Evolutionary conservation across 2,797 vertebrate genomes (phyloP).

Genomic region (Austrolebias charrua): DNA sequence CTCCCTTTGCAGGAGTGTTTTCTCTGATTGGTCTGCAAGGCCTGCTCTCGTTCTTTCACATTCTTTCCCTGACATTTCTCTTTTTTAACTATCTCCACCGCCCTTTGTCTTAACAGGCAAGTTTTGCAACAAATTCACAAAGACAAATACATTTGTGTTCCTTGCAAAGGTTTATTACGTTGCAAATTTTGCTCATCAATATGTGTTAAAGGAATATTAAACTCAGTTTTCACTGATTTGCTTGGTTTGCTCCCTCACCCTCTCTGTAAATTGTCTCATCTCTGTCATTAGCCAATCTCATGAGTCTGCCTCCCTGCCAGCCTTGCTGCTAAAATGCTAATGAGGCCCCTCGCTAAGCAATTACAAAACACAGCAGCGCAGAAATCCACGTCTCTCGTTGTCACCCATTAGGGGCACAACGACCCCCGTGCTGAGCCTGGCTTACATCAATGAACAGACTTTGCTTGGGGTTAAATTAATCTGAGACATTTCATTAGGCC

Average conservation of each 20-base stretch:
- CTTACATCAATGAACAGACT: slow-evolving; percentile 38
- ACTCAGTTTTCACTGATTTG: slow-evolving; percentile 17
- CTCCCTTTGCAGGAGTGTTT: slow-evolving; percentile 36
- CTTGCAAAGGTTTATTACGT: slow-evolving; percentile 13
- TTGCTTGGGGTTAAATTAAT: slow-evolving; percentile 41
- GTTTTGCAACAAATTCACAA: not conserved
- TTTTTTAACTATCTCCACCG: not conserved
- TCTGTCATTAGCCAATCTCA: slow-evolving; percentile 69
- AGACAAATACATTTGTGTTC: not conserved
- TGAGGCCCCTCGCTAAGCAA: slow-evolving; percentile 46
- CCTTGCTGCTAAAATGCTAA: slow-evolving; percentile 64
- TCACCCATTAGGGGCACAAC: slow-evolving; percentile 36
- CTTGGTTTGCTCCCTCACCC: slow-evolving; percentile 34
- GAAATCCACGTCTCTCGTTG: slow-evolving; percentile 41
- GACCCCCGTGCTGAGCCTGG: slow-evolving; percentile 11
- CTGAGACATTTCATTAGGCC: slow-evolving; percentile 34
- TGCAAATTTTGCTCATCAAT: slow-evolving; percentile 2
- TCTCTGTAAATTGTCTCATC: slow-evolving; percentile 60
- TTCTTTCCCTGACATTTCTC: slow-evolving; percentile 2
- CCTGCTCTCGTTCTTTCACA: no score
- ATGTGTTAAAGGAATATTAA: slow-evolving; percentile 23
- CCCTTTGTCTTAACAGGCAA: slow-evolving; percentile 7
- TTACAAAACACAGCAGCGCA: slow-evolving; percentile 47
- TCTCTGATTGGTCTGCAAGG: slow-evolving; percentile 4
- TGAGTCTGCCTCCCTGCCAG: slow-evolving; percentile 45